A percentile compares a stretch with the other conserved stretches of the same genome.
Conservation (phyloP, 2,113 vertebrate genomes). For the Xiphophorus maculatus region DNA sequence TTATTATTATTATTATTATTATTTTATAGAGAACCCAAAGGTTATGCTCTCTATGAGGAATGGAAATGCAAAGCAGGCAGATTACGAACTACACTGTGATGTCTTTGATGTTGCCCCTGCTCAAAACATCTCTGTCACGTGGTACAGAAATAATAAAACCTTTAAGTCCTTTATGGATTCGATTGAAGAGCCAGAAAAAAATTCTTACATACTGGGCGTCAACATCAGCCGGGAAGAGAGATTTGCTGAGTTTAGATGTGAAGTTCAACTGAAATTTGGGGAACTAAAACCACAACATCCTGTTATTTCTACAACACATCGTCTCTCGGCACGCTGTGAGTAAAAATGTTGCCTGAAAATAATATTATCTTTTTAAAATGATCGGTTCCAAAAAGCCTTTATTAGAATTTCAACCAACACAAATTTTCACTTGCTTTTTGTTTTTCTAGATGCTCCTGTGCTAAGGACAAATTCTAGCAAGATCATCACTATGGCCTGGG, state of each 20-base stretch:
- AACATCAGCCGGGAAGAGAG: constrained; percentile 19
- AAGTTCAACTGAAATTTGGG: constrained; percentile 50
- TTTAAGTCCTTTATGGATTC: neutral
- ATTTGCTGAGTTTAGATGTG: constrained; percentile 41
- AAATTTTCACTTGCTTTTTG: neutral
- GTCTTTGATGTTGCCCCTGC: constrained; percentile 51
- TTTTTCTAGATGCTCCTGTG: constrained; percentile 48
- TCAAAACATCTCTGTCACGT: constrained; percentile 45
- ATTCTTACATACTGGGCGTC: neutral
- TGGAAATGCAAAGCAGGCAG: neutral
- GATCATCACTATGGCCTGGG: accelerated
- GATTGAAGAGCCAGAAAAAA: neutral
- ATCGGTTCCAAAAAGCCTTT: neutral
- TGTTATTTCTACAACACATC: neutral
- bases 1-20: too few species aligned
- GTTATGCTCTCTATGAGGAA: accelerated
- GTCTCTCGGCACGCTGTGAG: constrained; percentile 51
- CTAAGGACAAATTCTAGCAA: neutral
- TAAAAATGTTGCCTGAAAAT: neutral
- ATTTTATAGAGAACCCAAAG: constrained; percentile 58
- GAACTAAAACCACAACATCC: neutral
- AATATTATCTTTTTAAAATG: neutral
- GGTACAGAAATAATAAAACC: constrained; percentile 32
- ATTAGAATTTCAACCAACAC: neutral
- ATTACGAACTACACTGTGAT: constrained; percentile 71